Percentiles rank a stretch among this genome's conserved stretches.
Evolutionary conservation across 2,888 invertebrate genomes (phyloP).

Genomic region (Nowickia ferox): DNA sequence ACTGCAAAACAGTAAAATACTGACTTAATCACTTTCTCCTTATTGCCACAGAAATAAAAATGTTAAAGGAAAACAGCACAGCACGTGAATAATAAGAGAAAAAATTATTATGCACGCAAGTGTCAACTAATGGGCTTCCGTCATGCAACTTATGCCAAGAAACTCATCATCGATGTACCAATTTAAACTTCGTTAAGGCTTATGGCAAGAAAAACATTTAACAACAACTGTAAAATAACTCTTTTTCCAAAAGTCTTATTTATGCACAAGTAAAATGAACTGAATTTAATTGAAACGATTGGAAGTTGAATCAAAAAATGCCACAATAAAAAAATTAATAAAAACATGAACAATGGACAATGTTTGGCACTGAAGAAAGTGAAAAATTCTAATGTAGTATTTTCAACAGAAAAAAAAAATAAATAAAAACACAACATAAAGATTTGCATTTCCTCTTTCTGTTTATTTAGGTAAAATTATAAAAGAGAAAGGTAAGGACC

Average conservation of each 20-base stretch:
- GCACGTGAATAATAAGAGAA: slow-evolving; percentile 52
- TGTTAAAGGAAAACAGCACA: slow-evolving; percentile 14
- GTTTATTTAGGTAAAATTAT: slow-evolving; percentile 45
- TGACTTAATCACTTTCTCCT: too few relatives aligned
- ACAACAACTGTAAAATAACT: slow-evolving; percentile 46
- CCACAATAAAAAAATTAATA: slow-evolving; percentile 3
- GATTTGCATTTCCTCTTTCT: slow-evolving; percentile 59
- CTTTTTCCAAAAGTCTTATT: slow-evolving; percentile 29
- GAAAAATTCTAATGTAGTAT: slow-evolving; percentile 8
- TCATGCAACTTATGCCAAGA: slow-evolving; percentile 73
- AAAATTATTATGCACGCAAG: slow-evolving; percentile 73
- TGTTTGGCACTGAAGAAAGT: background rate
- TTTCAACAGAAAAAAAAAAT: slow-evolving; percentile 29
- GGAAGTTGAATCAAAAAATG: slow-evolving; percentile 43
- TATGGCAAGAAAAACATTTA: slow-evolving; percentile 36
- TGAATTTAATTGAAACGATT: background rate
- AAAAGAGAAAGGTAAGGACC: slow-evolving; percentile 48
- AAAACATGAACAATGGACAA: too few relatives aligned
- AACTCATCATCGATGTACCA: slow-evolving; percentile 67
- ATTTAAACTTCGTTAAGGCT: slow-evolving; percentile 53
- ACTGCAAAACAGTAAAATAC: too few relatives aligned
- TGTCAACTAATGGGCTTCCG: slow-evolving; percentile 75
- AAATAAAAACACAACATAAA: slow-evolving; percentile 23
- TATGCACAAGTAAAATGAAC: background rate
- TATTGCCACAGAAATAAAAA: too few relatives aligned